A percentile compares a stretch with the other conserved stretches of the same genome.
These are phyloP conservation scores for Nyctalus aviator DNA, from an alignment of 2,797 vertebrate genomes.

Conservation along the genomic window DNA sequence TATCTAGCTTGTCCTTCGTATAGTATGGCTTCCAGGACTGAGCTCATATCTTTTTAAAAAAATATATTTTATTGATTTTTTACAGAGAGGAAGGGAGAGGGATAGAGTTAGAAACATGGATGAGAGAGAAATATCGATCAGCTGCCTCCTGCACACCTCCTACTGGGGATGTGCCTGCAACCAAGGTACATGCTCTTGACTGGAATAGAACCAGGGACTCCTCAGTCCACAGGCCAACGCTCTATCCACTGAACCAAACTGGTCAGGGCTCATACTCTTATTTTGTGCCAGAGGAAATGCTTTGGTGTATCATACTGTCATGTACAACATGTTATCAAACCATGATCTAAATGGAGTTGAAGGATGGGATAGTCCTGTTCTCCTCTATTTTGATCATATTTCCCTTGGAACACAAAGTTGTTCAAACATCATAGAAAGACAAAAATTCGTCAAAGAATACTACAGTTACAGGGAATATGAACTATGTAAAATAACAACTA, in stretches of 20 bases:
- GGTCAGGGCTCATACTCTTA: not conserved
- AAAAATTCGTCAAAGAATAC: constrained; percentile 2
- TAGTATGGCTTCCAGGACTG: not conserved
- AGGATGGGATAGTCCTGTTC: not conserved
- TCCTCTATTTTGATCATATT: not conserved
- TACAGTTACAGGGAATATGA: not conserved
- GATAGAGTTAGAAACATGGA: too few species aligned
- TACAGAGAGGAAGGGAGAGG: too few species aligned
- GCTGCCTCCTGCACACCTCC: too few species aligned
- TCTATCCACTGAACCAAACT: too few species aligned
- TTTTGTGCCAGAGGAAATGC: constrained; percentile 23
- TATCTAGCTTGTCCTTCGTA: not conserved
- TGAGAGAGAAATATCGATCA: too few species aligned
- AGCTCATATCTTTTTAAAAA: not conserved
- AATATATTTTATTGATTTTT: too few species aligned
- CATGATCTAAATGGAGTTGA: not conserved
- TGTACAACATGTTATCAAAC: not conserved
- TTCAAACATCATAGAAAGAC: not conserved
- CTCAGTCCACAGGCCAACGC: too few species aligned
- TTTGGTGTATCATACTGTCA: not conserved
- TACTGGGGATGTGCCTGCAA: too few species aligned
- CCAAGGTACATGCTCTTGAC: too few species aligned
- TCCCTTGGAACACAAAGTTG: not conserved
- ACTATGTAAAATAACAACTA: not conserved
- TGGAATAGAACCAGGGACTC: too few species aligned